These are phyloP conservation scores for Leptinotarsa undecemlineata DNA, from an alignment of 1,140 invertebrate species.

Conservation along the genomic window DNA sequence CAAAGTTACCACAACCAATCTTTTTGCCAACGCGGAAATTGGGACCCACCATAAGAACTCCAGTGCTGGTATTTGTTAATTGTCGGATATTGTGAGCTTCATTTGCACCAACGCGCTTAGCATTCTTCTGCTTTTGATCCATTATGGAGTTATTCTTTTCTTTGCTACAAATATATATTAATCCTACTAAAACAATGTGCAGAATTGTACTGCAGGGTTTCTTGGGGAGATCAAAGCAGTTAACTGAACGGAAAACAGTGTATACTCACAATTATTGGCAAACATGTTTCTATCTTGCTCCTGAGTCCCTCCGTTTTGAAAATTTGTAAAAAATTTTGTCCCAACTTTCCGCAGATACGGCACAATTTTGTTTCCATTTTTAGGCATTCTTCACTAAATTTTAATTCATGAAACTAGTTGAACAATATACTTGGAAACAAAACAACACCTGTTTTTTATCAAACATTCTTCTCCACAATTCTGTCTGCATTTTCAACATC, in stretches of 20 bases:
- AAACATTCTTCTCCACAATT: background rate
- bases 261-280: constrained; percentile 52
- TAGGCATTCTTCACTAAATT: constrained; percentile 18
- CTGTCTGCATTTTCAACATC: background rate
- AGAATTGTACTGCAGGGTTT: constrained; percentile 9
- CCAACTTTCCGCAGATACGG: constrained; percentile 48
- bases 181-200: constrained; percentile 27
- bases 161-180: constrained; percentile 22
- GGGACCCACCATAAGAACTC: constrained; percentile 97
- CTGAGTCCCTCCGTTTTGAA: constrained; percentile 52
- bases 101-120: constrained; percentile 28
- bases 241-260: constrained; percentile 12
- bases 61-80: constrained; percentile 74
- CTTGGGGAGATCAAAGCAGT: constrained; percentile 11
- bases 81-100: constrained; percentile 75
- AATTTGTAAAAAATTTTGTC: constrained; percentile 44
- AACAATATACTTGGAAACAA: background rate
- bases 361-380: constrained; percentile 51
- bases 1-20: constrained; percentile 99
- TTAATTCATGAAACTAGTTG: background rate
- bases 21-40: constrained; percentile 99
- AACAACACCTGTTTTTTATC: background rate
- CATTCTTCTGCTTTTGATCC: constrained; percentile 21
- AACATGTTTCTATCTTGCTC: constrained; percentile 53
- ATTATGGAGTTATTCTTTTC: constrained; percentile 5